Evolutionary conservation across 2,888 invertebrate genomes (phyloP).

Genomic region (Chaetoderma sp.): DNA sequence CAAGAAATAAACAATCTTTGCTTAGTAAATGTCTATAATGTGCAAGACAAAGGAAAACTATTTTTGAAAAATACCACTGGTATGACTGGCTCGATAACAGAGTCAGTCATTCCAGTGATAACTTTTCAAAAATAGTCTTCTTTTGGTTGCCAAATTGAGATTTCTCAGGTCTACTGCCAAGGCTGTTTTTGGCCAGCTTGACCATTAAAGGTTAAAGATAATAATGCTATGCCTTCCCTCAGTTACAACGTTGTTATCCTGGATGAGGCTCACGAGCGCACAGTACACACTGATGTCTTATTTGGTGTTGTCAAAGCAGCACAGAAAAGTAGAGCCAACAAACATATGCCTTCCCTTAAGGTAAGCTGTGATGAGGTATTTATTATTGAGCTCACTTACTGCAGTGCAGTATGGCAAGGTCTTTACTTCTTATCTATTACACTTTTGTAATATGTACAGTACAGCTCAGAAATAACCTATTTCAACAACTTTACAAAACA

Average conservation of each 20-base stretch:
- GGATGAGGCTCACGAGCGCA: constrained; percentile 96
- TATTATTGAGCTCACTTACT: not conserved
- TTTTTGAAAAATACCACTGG: too few species aligned
- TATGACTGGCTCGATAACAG: too few species aligned
- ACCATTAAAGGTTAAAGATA: not conserved
- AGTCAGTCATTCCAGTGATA: too few species aligned
- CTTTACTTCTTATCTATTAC: too few species aligned
- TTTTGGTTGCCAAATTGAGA: not conserved
- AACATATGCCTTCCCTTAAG: constrained; percentile 48
- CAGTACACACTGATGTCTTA: constrained; percentile 92
- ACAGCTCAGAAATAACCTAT: too few species aligned
- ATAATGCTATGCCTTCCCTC: constrained; percentile 20
- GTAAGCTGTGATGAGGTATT: constrained; percentile 31
- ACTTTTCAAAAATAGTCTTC: not conserved
- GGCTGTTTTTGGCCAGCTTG: not conserved
- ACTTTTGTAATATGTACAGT: too few species aligned
- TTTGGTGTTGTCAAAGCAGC: constrained; percentile 93
- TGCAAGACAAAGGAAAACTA: too few species aligned
- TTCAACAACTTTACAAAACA: too few species aligned
- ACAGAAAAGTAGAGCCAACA: constrained; percentile 78
- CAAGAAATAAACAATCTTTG: too few species aligned
- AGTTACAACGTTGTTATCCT: constrained; percentile 86
- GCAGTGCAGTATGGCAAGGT: not conserved
- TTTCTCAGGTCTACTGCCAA: not conserved
- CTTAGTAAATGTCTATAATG: too few species aligned